Conservation (phyloP, 1,140 invertebrate genomes). For the Heliconius melpomene region DNA sequence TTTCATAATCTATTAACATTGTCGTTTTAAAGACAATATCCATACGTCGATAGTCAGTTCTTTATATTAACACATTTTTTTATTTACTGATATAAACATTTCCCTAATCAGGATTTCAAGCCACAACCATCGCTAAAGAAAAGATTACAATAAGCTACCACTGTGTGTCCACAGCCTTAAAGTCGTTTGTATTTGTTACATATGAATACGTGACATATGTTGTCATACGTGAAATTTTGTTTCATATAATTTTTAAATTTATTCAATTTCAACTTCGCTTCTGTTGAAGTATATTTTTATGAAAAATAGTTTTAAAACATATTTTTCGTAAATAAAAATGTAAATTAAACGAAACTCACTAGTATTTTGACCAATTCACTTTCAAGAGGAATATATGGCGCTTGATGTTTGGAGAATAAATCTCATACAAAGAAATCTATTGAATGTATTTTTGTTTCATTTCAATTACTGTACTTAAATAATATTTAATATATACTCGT, state of each 20-base stretch:
- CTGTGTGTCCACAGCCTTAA: background rate
- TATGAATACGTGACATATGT: background rate
- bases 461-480: no score
- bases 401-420: no score
- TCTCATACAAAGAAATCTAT: no score
- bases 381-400: background rate
- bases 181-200: conserved; percentile 1
- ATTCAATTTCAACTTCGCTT: conserved; percentile 12
- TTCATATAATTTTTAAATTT: conserved; percentile 10
- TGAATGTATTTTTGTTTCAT: no score
- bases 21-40: no score
- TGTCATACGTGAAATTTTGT: conserved; percentile 10
- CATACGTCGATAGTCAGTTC: no score
- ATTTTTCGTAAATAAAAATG: background rate
- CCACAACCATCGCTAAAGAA: background rate
- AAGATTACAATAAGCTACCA: background rate
- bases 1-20: no score
- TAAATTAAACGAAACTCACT: background rate
- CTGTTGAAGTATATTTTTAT: background rate
- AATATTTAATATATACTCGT: no score
- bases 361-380: background rate
- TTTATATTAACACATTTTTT: no score
- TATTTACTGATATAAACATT: no score
- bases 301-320: conserved; percentile 2
- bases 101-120: no score